phyloP scores from a whole-genome alignment of 2,888 invertebrate genomes.

The Formica aserva region DNA sequence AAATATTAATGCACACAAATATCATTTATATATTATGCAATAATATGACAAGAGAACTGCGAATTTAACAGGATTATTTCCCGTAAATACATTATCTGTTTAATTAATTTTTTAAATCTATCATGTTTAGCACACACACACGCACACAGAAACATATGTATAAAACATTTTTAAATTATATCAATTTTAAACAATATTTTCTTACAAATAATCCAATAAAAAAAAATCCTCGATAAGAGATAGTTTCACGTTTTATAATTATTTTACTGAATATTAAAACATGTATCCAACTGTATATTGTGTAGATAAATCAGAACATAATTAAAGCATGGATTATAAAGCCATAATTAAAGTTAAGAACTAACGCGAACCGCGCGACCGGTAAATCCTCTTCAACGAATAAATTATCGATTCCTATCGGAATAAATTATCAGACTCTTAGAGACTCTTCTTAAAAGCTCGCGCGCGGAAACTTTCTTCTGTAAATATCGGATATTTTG shows the following conservation, averaged over 20 bases:
- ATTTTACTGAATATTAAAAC: conserved; percentile 17
- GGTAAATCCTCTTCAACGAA: conserved; percentile 20
- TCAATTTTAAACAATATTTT: not conserved
- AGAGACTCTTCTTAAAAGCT: conserved; percentile 38
- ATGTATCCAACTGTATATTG: not conserved
- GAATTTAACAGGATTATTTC: not conserved
- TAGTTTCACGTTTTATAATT: not conserved
- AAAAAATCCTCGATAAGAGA: not conserved
- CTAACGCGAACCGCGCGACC: conserved; percentile 14
- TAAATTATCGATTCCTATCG: conserved; percentile 50
- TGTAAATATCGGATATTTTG: conserved; percentile 47
- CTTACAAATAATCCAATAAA: conserved; percentile 1
- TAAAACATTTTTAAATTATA: not conserved
- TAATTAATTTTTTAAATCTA: not conserved
- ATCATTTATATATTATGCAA: not conserved
- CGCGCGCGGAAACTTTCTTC: conserved; percentile 28
- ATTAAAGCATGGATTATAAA: conserved; percentile 37
- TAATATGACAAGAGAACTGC: not conserved
- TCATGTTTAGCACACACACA: not conserved
- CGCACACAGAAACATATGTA: not conserved
- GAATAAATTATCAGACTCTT: conserved; percentile 53
- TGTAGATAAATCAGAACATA: not conserved
- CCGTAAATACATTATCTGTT: not conserved
- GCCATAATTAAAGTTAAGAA: conserved; percentile 19
- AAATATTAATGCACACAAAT: conserved; percentile 10